Percentiles rank a stretch among this genome's conserved stretches.
Evolutionary conservation across 2,888 invertebrate genomes (phyloP).

Genomic region (Pheosia gnoma): DNA sequence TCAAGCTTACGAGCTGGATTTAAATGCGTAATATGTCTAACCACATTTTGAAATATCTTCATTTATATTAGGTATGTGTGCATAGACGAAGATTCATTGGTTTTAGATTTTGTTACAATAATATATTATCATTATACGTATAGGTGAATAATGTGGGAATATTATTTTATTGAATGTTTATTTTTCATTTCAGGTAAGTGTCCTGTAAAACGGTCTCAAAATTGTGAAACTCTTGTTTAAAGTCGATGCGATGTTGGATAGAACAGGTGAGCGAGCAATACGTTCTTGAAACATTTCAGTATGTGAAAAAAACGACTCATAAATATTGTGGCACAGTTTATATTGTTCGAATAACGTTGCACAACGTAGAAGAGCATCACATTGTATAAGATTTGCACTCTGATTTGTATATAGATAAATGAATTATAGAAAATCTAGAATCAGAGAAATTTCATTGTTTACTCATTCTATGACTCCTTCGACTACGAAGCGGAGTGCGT

Average conservation of each 20-base stretch:
- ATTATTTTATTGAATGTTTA: conserved; percentile 2
- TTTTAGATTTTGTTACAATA: too few relatives aligned
- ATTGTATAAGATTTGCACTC: not conserved
- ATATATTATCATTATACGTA: too few relatives aligned
- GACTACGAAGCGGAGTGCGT: not conserved
- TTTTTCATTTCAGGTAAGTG: conserved; percentile 42
- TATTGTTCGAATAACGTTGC: not conserved
- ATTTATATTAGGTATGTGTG: too few relatives aligned
- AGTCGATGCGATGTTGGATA: conserved; percentile 16
- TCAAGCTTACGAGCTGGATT: too few relatives aligned
- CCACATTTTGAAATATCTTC: too few relatives aligned
- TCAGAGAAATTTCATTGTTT: too few relatives aligned
- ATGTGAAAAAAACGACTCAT: not conserved
- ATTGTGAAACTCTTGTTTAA: conserved; percentile 17
- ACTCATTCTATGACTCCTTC: too few relatives aligned
- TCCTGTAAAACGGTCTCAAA: conserved; percentile 14
- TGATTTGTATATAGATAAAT: too few relatives aligned
- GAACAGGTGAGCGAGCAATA: conserved; percentile 30
- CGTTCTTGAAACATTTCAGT: conserved; percentile 14
- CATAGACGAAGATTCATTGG: too few relatives aligned
- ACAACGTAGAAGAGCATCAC: not conserved
- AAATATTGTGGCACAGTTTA: conserved; percentile 4
- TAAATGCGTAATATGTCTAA: too few relatives aligned
- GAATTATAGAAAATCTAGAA: too few relatives aligned
- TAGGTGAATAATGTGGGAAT: not conserved